phyloP scores from a whole-genome alignment of 2,888 invertebrate genomes.

The Cephalotes varians region DNA sequence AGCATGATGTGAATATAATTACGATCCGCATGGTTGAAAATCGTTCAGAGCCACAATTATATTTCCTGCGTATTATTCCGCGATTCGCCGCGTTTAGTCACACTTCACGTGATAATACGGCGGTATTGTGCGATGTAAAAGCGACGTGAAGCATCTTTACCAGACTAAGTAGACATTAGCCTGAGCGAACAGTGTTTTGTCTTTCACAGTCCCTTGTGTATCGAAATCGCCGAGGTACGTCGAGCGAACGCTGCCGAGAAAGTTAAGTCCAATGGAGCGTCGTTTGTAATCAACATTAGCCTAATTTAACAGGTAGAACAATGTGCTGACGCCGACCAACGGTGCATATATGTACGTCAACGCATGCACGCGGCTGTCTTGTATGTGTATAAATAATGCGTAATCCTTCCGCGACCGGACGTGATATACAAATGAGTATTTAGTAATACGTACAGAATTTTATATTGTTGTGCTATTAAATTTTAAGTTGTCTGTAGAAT shows the following conservation, averaged over 20 bases:
- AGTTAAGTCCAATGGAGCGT: neutral
- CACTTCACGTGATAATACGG: neutral
- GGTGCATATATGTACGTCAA: neutral
- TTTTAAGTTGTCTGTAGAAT: neutral
- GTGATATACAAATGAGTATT: conserved; percentile 18
- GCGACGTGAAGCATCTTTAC: neutral
- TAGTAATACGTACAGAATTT: neutral
- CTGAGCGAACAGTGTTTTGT: neutral
- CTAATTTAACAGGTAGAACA: conserved; percentile 55
- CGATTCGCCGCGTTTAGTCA: conserved; percentile 3
- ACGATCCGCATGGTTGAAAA: conserved; percentile 2
- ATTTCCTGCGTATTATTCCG: conserved; percentile 2
- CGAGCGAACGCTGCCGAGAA: conserved; percentile 17
- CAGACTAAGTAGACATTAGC: neutral
- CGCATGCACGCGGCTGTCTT: neutral
- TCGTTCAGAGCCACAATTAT: neutral
- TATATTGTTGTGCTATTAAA: neutral
- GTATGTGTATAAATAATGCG: conserved; percentile 17
- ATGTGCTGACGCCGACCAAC: conserved; percentile 55
- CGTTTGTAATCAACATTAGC: conserved; percentile 43
- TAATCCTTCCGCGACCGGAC: conserved; percentile 16
- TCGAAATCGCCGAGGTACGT: conserved; percentile 13
- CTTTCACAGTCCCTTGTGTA: neutral
- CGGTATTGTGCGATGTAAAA: neutral
- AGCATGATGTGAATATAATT: conserved; percentile 33